A percentile compares a stretch with the other conserved stretches of the same genome.
These are phyloP conservation scores for Colletes collaris DNA, from an alignment of 2,888 invertebrate genomes.

Conservation along the genomic window DNA sequence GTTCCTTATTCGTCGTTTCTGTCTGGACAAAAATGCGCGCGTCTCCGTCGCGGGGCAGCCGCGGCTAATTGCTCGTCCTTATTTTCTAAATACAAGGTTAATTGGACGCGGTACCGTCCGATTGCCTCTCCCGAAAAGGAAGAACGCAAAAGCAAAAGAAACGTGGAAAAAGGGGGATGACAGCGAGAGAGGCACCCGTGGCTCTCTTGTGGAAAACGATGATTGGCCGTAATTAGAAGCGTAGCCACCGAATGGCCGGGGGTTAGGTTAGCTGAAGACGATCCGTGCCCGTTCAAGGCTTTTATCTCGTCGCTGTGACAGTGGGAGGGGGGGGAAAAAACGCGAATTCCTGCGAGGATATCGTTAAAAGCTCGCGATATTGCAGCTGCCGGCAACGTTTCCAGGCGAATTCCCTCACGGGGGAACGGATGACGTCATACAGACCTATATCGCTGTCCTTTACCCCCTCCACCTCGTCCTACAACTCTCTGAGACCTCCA, in stretches of 20 bases:
- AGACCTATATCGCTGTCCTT: too few relatives aligned
- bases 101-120: conserved; percentile 22
- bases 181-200: neutral
- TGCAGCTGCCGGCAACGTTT: too few relatives aligned
- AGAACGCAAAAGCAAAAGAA: neutral
- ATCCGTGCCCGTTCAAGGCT: neutral
- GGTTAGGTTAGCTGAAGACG: neutral
- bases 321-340: neutral
- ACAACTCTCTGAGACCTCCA: too few relatives aligned
- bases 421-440: too few relatives aligned
- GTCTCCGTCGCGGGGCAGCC: too few relatives aligned
- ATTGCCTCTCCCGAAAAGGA: conserved; percentile 32
- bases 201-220: conserved; percentile 39
- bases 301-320: conserved; percentile 5
- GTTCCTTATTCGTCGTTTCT: too few relatives aligned
- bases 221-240: conserved; percentile 50
- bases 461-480: too few relatives aligned
- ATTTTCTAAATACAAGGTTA: conserved; percentile 33
- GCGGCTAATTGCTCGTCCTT: conserved; percentile 21
- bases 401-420: neutral
- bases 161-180: conserved; percentile 10
- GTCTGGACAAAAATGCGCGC: too few relatives aligned
- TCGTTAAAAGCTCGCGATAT: conserved; percentile 5
- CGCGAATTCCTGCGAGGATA: neutral
- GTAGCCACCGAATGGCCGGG: conserved; percentile 12